phyloP scores from a whole-genome alignment of 2,113 vertebrate species.

The Tamias sibiricus region DNA sequence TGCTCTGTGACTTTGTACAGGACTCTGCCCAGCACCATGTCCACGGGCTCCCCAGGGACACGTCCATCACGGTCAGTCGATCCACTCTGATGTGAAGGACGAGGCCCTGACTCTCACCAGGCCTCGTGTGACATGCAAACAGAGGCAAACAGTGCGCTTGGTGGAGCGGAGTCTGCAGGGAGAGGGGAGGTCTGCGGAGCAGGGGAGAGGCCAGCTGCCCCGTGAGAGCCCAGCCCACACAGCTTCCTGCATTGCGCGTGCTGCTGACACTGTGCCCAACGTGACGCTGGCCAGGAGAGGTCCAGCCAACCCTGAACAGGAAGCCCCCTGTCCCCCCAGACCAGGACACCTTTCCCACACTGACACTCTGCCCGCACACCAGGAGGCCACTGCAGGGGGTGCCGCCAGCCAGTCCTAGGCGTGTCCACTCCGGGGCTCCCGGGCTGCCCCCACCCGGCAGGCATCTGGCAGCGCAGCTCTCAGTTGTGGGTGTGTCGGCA shows the following conservation, averaged over 20 bases:
- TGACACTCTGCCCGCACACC: too few species aligned
- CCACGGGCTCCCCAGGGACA: background rate
- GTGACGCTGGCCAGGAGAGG: background rate
- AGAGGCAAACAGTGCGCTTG: too few species aligned
- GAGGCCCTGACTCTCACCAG: background rate
- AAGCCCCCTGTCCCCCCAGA: background rate
- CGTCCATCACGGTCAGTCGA: background rate
- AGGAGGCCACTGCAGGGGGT: background rate
- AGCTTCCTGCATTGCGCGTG: background rate
- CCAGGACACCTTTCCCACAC: background rate
- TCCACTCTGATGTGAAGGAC: background rate
- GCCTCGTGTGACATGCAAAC: too few species aligned
- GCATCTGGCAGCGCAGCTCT: too few species aligned
- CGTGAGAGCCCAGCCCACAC: background rate
- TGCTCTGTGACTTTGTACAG: background rate
- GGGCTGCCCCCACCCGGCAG: too few species aligned
- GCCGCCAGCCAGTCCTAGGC: too few species aligned
- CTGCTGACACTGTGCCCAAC: too few species aligned
- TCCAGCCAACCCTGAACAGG: background rate
- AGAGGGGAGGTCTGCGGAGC: background rate
- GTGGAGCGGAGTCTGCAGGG: background rate
- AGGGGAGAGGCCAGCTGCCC: background rate
- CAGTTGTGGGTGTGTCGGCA: too few species aligned
- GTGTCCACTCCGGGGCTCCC: too few species aligned
- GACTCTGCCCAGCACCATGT: background rate